phyloP scores from a whole-genome alignment of 2,888 invertebrate genomes.

The Andrena bicolor region DNA sequence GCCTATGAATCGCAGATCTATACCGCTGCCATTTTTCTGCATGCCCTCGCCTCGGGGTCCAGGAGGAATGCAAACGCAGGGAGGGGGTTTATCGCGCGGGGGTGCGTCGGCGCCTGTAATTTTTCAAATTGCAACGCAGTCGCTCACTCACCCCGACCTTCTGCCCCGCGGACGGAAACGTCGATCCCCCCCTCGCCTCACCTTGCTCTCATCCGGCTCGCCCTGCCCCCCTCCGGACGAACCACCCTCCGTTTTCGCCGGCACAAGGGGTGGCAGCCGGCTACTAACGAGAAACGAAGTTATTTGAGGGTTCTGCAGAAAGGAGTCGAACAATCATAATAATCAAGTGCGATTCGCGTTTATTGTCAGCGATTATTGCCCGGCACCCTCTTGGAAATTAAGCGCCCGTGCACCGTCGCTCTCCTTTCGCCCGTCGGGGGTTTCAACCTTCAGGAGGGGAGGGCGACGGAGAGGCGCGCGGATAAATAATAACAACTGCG shows the following conservation, averaged over 20 bases:
- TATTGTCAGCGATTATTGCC: slow-evolving; percentile 81
- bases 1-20: slow-evolving; percentile 4
- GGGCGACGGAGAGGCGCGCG: neutral
- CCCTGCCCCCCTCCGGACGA: slow-evolving; percentile 13
- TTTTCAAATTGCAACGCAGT: slow-evolving; percentile 74
- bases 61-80: slow-evolving; percentile 37
- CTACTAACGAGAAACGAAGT: slow-evolving; percentile 82
- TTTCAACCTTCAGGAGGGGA: no score
- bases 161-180: slow-evolving; percentile 76
- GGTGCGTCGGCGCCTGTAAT: slow-evolving; percentile 78
- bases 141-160: slow-evolving; percentile 73
- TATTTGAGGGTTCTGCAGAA: slow-evolving; percentile 80
- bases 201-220: slow-evolving; percentile 4
- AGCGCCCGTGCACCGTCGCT: slow-evolving; percentile 53
- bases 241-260: slow-evolving; percentile 55
- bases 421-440: slow-evolving; percentile 27
- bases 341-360: slow-evolving; percentile 83
- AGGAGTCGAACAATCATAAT: slow-evolving; percentile 82
- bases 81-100: slow-evolving; percentile 54
- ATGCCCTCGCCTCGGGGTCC: slow-evolving; percentile 42
- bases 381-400: slow-evolving; percentile 74
- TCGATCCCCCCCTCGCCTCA: slow-evolving; percentile 57
- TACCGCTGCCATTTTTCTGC: slow-evolving; percentile 29
- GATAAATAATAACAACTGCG: slow-evolving; percentile 82
- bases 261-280: slow-evolving; percentile 64